Evolutionary conservation across 2,888 invertebrate genomes (phyloP).

Genomic region (Caenorhabditis doughertyi): DNA sequence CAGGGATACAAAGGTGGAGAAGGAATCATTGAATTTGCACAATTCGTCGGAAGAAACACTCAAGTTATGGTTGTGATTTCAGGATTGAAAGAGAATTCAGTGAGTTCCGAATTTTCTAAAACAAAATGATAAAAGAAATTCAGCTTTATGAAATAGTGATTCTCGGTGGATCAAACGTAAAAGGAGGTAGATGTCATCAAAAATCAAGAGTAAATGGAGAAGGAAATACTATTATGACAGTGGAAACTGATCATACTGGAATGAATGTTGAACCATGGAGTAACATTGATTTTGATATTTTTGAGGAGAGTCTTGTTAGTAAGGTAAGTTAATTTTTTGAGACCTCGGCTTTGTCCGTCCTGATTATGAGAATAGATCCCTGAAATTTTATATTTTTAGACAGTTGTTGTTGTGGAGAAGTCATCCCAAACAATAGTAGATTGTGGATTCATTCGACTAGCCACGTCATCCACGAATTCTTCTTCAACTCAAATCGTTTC

Average conservation of each 20-base stretch:
- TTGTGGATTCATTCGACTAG: slow-evolving; percentile 43
- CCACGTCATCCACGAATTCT: slow-evolving; percentile 24
- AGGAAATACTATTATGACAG: slow-evolving; percentile 30
- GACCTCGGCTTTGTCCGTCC: background rate
- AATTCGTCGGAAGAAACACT: slow-evolving; percentile 21
- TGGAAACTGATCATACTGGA: slow-evolving; percentile 64
- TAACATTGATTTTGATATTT: slow-evolving; percentile 30
- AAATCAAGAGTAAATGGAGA: slow-evolving; percentile 21
- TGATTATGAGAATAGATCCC: background rate
- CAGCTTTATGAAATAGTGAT: slow-evolving; percentile 36
- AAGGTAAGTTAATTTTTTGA: slow-evolving; percentile 4
- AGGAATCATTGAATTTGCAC: slow-evolving; percentile 61
- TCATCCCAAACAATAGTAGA: slow-evolving; percentile 40
- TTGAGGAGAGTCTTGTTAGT: slow-evolving; percentile 25
- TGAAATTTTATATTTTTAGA: slow-evolving; percentile 27
- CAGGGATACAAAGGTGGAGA: slow-evolving; percentile 63
- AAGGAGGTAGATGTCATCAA: slow-evolving; percentile 32
- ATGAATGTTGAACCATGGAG: slow-evolving; percentile 63
- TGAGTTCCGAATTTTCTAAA: too few species aligned
- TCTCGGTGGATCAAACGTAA: slow-evolving; percentile 9
- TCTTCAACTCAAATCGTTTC: slow-evolving; percentile 20
- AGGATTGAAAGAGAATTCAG: slow-evolving; percentile 53
- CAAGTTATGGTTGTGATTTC: slow-evolving; percentile 61
- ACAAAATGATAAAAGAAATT: background rate
- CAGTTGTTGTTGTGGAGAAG: slow-evolving; percentile 46